These are phyloP conservation scores for Aricia agestis DNA, from an alignment of 1,140 invertebrate species.

Conservation along the genomic window DNA sequence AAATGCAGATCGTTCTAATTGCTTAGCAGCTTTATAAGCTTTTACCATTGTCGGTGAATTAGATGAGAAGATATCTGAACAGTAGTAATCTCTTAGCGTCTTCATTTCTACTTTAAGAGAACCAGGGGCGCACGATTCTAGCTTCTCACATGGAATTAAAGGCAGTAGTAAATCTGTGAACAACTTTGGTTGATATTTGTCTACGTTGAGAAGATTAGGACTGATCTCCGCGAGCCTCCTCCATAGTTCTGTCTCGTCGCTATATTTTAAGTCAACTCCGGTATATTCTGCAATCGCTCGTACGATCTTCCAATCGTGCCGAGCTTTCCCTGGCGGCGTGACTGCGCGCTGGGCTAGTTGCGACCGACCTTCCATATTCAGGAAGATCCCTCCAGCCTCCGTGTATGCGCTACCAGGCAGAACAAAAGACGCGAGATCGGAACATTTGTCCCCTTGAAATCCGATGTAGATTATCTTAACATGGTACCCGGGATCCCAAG, in stretches of 20 bases:
- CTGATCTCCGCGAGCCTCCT: constrained; percentile 52
- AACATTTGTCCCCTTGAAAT: constrained; percentile 85
- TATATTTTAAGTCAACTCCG: constrained; percentile 46
- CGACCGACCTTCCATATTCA: constrained; percentile 62
- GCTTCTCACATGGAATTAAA: constrained; percentile 22
- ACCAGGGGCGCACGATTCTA: not conserved
- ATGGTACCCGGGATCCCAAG: constrained; percentile 36
- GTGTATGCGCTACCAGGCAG: constrained; percentile 87
- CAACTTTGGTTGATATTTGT: constrained; percentile 44
- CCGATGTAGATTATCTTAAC: constrained; percentile 73
- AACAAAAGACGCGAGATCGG: constrained; percentile 82
- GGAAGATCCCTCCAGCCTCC: constrained; percentile 71
- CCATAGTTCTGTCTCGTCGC: constrained; percentile 40
- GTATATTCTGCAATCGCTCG: constrained; percentile 53
- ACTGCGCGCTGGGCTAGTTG: constrained; percentile 58
- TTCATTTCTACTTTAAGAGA: constrained; percentile 51
- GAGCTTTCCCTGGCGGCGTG: constrained; percentile 55
- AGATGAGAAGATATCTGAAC: constrained; percentile 54
- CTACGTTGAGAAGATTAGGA: constrained; percentile 45
- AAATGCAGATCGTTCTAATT: constrained; percentile 41
- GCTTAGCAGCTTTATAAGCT: constrained; percentile 45
- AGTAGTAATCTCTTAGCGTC: constrained; percentile 53
- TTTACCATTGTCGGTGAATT: constrained; percentile 61
- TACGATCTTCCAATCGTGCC: constrained; percentile 64
- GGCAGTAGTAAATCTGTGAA: constrained; percentile 37